These are phyloP conservation scores for Rambutsinella grinnellia DNA, from an alignment of 2,888 invertebrate species.

Conservation along the genomic window DNA sequence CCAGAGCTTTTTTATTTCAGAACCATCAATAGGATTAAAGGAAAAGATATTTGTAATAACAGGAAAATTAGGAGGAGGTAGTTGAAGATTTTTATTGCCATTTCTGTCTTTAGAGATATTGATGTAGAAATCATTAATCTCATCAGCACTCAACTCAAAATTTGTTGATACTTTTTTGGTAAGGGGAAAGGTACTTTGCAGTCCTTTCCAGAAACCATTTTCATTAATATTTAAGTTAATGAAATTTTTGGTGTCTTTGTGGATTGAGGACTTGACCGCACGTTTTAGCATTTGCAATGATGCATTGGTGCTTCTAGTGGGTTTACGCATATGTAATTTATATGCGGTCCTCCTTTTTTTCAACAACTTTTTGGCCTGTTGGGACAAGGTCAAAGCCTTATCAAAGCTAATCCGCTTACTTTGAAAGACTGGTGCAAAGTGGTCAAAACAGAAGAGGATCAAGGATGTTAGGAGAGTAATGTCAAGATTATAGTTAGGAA, in stretches of 20 bases:
- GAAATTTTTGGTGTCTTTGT: not conserved
- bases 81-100: not conserved
- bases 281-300: too few relatives aligned
- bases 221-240: not conserved
- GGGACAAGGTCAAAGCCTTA: not conserved
- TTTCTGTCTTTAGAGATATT: not conserved
- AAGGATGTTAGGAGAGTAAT: not conserved
- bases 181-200: not conserved
- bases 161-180: not conserved
- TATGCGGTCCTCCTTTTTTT: too few relatives aligned
- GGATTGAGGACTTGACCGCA: too few relatives aligned
- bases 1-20: not conserved
- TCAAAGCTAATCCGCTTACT: not conserved
- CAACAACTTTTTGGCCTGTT: not conserved
- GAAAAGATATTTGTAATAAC: not conserved
- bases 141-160: not conserved
- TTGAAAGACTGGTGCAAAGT: not conserved
- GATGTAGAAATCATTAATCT: constrained; percentile 6
- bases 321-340: too few relatives aligned
- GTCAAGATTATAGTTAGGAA: not conserved
- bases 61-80: too few relatives aligned
- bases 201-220: not conserved
- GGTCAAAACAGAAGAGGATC: not conserved
- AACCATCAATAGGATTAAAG: too few relatives aligned
- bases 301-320: too few relatives aligned